Percentiles rank a stretch among this genome's conserved stretches.
phyloP scores from a whole-genome alignment of 2,888 invertebrate genomes.

The Arge pagana region DNA sequence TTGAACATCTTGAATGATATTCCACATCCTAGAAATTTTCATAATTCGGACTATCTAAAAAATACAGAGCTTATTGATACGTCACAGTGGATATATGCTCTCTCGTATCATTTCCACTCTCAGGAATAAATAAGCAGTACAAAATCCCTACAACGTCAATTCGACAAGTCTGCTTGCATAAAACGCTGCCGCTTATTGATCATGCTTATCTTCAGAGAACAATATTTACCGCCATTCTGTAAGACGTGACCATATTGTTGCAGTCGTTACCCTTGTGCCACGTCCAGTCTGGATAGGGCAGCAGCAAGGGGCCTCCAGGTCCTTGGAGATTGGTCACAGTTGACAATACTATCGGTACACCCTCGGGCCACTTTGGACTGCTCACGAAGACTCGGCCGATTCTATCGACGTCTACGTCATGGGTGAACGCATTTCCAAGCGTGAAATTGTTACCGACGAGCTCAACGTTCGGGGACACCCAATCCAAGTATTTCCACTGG shows the following conservation, averaged over 20 bases:
- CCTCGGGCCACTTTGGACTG: conserved; percentile 53
- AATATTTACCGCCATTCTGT: conserved; percentile 53
- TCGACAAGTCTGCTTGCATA: not conserved
- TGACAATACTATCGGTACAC: conserved; percentile 53
- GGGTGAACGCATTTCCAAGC: conserved; percentile 50
- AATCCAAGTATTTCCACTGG: conserved; percentile 52
- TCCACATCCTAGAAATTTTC: too few relatives aligned
- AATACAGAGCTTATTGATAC: too few relatives aligned
- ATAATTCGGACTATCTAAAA: too few relatives aligned
- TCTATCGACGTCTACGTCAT: conserved; percentile 52
- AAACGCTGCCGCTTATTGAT: not conserved
- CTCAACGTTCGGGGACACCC: conserved; percentile 46
- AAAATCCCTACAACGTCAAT: too few relatives aligned
- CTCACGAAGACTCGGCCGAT: conserved; percentile 53
- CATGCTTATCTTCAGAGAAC: not conserved
- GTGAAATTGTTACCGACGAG: conserved; percentile 46
- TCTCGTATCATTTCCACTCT: too few relatives aligned
- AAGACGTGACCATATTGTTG: conserved; percentile 51
- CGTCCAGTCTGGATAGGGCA: conserved; percentile 53
- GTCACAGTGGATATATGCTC: too few relatives aligned
- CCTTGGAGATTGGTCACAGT: conserved; percentile 44
- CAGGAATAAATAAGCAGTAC: too few relatives aligned
- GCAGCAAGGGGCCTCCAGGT: conserved; percentile 49
- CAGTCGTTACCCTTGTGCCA: conserved; percentile 50
- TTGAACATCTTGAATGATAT: too few relatives aligned